Conservation (phyloP, 2,113 vertebrate species). For the Pseudorhombus dupliciocellatus region DNA sequence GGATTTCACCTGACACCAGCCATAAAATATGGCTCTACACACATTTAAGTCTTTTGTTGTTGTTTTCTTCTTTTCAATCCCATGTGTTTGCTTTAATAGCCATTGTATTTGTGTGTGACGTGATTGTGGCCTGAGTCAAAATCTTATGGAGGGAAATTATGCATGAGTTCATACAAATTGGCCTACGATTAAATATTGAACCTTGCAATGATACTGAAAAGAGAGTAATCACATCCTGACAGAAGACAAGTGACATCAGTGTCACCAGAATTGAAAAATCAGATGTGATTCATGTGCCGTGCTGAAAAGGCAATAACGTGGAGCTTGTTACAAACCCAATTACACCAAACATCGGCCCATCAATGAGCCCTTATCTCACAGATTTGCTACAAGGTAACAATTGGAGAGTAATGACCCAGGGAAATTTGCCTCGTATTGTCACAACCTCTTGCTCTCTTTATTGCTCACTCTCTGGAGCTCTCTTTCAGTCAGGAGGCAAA, state of each 20-base stretch:
- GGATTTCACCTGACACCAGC: background rate
- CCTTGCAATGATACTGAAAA: constrained; percentile 26
- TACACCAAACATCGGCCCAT: constrained; percentile 56
- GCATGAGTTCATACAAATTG: constrained; percentile 48
- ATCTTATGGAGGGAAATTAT: constrained; percentile 16
- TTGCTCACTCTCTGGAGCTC: constrained; percentile 12
- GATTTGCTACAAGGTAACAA: constrained; percentile 68
- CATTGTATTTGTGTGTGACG: background rate
- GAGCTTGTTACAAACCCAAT: constrained; percentile 70
- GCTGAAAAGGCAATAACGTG: constrained; percentile 61
- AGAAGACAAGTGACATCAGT: constrained; percentile 31
- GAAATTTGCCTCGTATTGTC: constrained; percentile 61
- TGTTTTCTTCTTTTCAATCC: background rate
- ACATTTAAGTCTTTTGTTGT: background rate
- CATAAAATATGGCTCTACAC: background rate
- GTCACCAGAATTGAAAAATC: constrained; percentile 41
- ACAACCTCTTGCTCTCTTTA: constrained; percentile 50
- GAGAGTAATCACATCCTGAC: constrained; percentile 43
- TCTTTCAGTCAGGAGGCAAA: constrained; percentile 39
- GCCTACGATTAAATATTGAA: constrained; percentile 56
- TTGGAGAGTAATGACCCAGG: constrained; percentile 59
- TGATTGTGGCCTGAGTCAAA: background rate
- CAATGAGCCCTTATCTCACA: constrained; percentile 57
- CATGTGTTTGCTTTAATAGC: background rate
- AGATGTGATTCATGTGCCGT: constrained; percentile 51